Percentiles rank a stretch among this genome's conserved stretches.
These are phyloP conservation scores for Erebia aethiops DNA, from an alignment of 2,888 invertebrate genomes.

Conservation along the genomic window DNA sequence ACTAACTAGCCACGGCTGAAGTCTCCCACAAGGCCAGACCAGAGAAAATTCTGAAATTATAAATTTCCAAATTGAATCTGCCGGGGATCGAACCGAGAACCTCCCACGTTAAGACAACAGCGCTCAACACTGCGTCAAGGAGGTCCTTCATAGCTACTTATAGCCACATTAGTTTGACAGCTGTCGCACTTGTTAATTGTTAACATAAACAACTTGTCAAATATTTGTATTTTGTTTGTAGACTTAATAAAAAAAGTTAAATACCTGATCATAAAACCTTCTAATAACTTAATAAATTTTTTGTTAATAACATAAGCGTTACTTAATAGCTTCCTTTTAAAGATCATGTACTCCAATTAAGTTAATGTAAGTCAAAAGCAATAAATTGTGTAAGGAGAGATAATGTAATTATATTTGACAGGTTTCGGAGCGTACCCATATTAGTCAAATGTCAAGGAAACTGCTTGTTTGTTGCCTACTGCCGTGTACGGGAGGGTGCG, in stretches of 20 bases:
- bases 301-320: constrained; percentile 7
- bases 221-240: background rate
- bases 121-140: too few relatives aligned
- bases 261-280: background rate
- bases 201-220: background rate
- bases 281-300: background rate
- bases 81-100: too few relatives aligned
- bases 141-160: too few relatives aligned
- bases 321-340: constrained; percentile 14
- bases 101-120: too few relatives aligned
- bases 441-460: constrained; percentile 33
- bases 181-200: too few relatives aligned
- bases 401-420: constrained; percentile 12
- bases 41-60: too few relatives aligned
- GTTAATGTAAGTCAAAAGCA: constrained; percentile 11
- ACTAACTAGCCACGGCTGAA: too few relatives aligned
- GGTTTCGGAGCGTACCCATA: constrained; percentile 18
- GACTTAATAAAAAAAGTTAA: background rate
- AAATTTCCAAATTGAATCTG: too few relatives aligned
- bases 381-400: constrained; percentile 14
- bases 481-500: constrained; percentile 1
- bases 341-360: constrained; percentile 14
- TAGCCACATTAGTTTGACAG: too few relatives aligned
- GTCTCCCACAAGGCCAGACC: too few relatives aligned
- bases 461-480: background rate